Percentiles rank a stretch among this genome's conserved stretches.
These are phyloP conservation scores for Nephrotoma appendiculata DNA, from an alignment of 2,888 invertebrate genomes.

Conservation along the genomic window DNA sequence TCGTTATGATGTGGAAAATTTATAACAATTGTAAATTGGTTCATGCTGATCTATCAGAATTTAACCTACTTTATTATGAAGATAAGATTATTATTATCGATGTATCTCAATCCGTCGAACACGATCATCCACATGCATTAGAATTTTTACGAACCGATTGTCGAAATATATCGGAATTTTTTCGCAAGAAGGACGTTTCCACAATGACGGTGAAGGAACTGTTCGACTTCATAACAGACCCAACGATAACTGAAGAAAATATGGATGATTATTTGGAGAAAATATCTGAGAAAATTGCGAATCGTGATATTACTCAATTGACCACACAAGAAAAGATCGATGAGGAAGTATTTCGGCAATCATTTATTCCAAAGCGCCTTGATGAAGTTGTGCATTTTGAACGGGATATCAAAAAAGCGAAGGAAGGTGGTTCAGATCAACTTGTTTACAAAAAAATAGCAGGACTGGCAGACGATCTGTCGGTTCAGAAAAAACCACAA, in stretches of 20 bases:
- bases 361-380: constrained; percentile 85
- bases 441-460: constrained; percentile 76
- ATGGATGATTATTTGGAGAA: constrained; percentile 66
- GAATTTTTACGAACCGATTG: constrained; percentile 93
- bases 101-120: constrained; percentile 96
- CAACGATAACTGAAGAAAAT: constrained; percentile 64
- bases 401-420: constrained; percentile 68
- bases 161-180: constrained; percentile 82
- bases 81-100: constrained; percentile 85
- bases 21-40: constrained; percentile 89
- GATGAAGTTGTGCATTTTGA: constrained; percentile 80
- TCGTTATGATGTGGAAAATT: constrained; percentile 82
- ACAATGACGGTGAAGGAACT: constrained; percentile 82
- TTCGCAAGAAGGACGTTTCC: constrained; percentile 76
- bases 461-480: constrained; percentile 66
- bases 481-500: constrained; percentile 55
- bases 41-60: constrained; percentile 96
- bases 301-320: constrained; percentile 45
- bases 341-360: constrained; percentile 85
- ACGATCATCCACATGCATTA: constrained; percentile 91
- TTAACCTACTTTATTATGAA: constrained; percentile 76
- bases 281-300: constrained; percentile 51
- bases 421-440: constrained; percentile 54
- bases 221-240: constrained; percentile 94
- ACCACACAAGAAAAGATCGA: constrained; percentile 66